Conservation (phyloP, 1,140 invertebrate genomes). For the Sycophila sp. region DNA sequence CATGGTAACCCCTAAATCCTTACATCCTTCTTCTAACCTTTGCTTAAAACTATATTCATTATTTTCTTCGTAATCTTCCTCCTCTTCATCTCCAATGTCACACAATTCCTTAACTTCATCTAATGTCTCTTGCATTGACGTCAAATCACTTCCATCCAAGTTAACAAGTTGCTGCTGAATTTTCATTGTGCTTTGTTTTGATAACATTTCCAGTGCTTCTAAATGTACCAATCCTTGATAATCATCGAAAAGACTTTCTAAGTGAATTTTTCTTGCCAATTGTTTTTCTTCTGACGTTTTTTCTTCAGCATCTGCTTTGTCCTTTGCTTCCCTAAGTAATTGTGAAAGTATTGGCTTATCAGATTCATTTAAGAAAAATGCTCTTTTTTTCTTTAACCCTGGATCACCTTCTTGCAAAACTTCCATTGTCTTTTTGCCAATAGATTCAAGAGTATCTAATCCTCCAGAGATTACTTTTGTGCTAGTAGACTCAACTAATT, state of each 20-base stretch:
- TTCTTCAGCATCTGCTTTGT: slow-evolving; percentile 77
- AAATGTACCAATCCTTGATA: slow-evolving; percentile 88
- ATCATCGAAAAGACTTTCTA: slow-evolving; percentile 88
- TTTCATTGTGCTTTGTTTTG: slow-evolving; percentile 82
- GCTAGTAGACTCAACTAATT: slow-evolving; percentile 79
- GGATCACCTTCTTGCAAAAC: slow-evolving; percentile 91
- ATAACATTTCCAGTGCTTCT: slow-evolving; percentile 90
- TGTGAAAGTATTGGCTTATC: slow-evolving; percentile 70
- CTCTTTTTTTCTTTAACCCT: slow-evolving; percentile 83
- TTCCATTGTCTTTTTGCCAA: slow-evolving; percentile 94
- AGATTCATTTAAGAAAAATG: slow-evolving; percentile 70
- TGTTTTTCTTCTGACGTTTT: slow-evolving; percentile 71
- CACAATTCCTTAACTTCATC: slow-evolving; percentile 83
- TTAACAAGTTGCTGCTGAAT: slow-evolving; percentile 73
- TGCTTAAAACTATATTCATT: slow-evolving; percentile 69
- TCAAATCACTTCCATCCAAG: slow-evolving; percentile 67
- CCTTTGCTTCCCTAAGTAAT: slow-evolving; percentile 84
- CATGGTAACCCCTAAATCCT: slow-evolving; percentile 70
- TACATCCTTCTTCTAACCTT: slow-evolving; percentile 67
- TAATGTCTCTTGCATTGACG: slow-evolving; percentile 79
- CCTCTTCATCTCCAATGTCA: slow-evolving; percentile 76
- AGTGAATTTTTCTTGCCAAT: slow-evolving; percentile 74
- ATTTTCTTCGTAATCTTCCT: slow-evolving; percentile 64
- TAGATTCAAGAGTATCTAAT: slow-evolving; percentile 87
- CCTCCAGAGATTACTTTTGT: slow-evolving; percentile 84